These are phyloP conservation scores for Eupithecia abbreviata DNA, from an alignment of 2,888 invertebrate genomes.

Conservation along the genomic window DNA sequence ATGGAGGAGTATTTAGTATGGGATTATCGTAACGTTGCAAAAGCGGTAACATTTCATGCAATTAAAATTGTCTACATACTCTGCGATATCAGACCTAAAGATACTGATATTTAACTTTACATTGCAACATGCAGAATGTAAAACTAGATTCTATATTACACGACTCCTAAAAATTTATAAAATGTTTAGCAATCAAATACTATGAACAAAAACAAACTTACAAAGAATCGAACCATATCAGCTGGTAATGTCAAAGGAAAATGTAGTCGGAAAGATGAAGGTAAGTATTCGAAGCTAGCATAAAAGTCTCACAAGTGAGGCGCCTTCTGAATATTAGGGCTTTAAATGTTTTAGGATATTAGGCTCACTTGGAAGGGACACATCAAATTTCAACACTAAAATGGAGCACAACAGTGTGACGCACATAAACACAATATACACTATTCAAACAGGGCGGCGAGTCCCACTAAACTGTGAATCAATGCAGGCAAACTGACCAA, in stretches of 20 bases:
- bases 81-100: constrained; percentile 29
- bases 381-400: constrained; percentile 74
- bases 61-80: constrained; percentile 33
- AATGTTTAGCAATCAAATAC: constrained; percentile 35
- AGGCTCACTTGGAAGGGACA: constrained; percentile 77
- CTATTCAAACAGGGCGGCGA: constrained; percentile 74
- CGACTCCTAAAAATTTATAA: constrained; percentile 13
- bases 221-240: constrained; percentile 45
- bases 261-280: constrained; percentile 50
- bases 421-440: constrained; percentile 81
- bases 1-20: background rate
- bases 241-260: constrained; percentile 50
- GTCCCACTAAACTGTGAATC: constrained; percentile 65
- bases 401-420: constrained; percentile 81
- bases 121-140: constrained; percentile 38
- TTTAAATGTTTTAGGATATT: constrained; percentile 63
- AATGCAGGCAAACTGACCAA: constrained; percentile 33
- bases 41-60: constrained; percentile 38
- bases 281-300: constrained; percentile 63
- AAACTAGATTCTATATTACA: constrained; percentile 25
- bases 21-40: constrained; percentile 11
- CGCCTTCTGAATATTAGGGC: constrained; percentile 71
- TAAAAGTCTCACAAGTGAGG: constrained; percentile 82
- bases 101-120: constrained; percentile 18
- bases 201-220: constrained; percentile 35